Percentiles rank a stretch among this genome's conserved stretches.
phyloP scores from a whole-genome alignment of 2,113 vertebrate species.

The Gorsachius goisagi region DNA sequence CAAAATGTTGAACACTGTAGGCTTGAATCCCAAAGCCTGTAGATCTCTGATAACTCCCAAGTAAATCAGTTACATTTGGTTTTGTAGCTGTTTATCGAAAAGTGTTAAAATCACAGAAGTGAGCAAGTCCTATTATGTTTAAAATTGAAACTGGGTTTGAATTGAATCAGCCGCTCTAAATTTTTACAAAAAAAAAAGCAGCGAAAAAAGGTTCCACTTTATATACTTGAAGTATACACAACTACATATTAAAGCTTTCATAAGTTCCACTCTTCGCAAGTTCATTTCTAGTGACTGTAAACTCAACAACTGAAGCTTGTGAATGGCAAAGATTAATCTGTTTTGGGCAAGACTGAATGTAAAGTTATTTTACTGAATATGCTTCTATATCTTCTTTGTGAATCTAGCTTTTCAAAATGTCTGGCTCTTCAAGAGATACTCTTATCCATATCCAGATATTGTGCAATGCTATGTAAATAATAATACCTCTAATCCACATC shows the following conservation, averaged over 20 bases:
- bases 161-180: background rate
- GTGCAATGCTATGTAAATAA: background rate
- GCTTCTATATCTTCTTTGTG: background rate
- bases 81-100: background rate
- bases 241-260: background rate
- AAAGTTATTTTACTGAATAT: background rate
- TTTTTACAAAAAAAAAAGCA: background rate
- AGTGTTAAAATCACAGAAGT: background rate
- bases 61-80: background rate
- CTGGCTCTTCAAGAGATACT: background rate
- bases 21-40: background rate
- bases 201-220: fast-evolving
- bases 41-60: background rate
- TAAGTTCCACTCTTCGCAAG: background rate
- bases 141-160: background rate
- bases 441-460: background rate
- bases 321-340: background rate
- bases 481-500: background rate
- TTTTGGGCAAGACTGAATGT: background rate
- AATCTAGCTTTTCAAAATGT: background rate
- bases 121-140: background rate
- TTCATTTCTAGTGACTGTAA: background rate
- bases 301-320: background rate
- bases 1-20: background rate
- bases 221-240: background rate